Base-by-base conservation (phyloP, 2,888 invertebrate genomes). In the Autographa pulchrina region DNA sequence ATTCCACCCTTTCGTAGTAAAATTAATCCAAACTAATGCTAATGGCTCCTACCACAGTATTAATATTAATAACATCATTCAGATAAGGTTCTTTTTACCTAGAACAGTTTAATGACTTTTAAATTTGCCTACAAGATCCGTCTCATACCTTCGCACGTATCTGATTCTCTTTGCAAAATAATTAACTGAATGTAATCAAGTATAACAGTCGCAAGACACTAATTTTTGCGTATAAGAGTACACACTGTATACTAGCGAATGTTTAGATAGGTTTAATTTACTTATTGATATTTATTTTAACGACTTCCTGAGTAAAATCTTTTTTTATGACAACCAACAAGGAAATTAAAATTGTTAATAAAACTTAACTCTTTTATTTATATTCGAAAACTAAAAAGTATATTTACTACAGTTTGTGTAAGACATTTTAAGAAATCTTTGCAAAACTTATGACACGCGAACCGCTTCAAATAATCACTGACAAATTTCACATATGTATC, bases 361-460 rank as follows among this genome's bases (percentile, higher is more conserved):
- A 71, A 70, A 68, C 13, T 52, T 20, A 59, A 0, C n/a, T 41
- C 54, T 66, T 81, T 74, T 71, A 73, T 74, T 78, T 70, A 35
- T 61, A 65, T 25, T 43, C 32, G 38, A 43, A 20, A 59, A 38
- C 66, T 56, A 41, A 63, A 74, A 58, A 74, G 25, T 56, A 72
- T 63, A 43, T 64, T 52, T 38, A 73, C 32, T 61, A 79, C 54
- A 38, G 74, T 60, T 58, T 76, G 75, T 11, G 83, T 80, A 25
- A 89, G 71, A 72, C 74, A 81, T 71, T 83, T 86, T 0, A 87
- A 63, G 61, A 85, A 80, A 32, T 63, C 38, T 54, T 64, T 77
- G 38, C 78, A 70, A 63, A 85, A 83, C 41, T 66, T 68, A 54
- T 74, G 64, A 38, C 69, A 65, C 18, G 64, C 62, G 9, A 77